Conservation (phyloP, 2,797 vertebrate species). For the Salarias fasciatus region DNA sequence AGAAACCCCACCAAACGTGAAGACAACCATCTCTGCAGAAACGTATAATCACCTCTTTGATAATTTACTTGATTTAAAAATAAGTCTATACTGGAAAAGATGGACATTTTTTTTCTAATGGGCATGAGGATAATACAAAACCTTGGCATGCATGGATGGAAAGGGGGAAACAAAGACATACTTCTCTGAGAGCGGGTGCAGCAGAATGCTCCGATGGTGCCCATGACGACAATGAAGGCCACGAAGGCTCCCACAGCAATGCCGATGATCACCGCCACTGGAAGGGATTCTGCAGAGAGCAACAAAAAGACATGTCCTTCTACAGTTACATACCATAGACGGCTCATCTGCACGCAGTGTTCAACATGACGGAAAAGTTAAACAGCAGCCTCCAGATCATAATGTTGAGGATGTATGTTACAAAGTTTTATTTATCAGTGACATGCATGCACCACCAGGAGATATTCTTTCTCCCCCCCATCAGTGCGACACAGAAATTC, state of each 20-base stretch:
- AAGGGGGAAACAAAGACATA: slow-evolving; percentile 74
- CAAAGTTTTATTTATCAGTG: no score
- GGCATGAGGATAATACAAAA: slow-evolving; percentile 28
- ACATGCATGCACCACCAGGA: neutral
- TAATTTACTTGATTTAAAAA: no score
- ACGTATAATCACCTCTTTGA: slow-evolving; percentile 9
- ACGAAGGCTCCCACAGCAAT: slow-evolving; percentile 97
- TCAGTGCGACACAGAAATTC: slow-evolving; percentile 12
- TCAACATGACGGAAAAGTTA: neutral
- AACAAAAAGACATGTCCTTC: slow-evolving; percentile 56
- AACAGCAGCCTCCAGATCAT: slow-evolving; percentile 4
- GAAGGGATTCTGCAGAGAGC: slow-evolving; percentile 91
- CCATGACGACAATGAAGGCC: slow-evolving; percentile 96
- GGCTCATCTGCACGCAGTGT: slow-evolving; percentile 10
- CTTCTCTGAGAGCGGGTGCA: slow-evolving; percentile 98
- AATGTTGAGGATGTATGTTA: slow-evolving; percentile 7
- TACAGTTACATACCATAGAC: slow-evolving; percentile 38
- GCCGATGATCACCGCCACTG: slow-evolving; percentile 96
- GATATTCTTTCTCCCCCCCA: no score
- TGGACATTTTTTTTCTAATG: slow-evolving; percentile 64
- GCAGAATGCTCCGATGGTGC: slow-evolving; percentile 97
- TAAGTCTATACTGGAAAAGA: slow-evolving; percentile 23
- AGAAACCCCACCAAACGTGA: neutral
- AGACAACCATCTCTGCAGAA: slow-evolving; percentile 4
- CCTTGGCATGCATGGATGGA: slow-evolving; percentile 49